Evolutionary conservation across 2,888 invertebrate genomes (phyloP).

Genomic region (Scaptomyza polygonia): DNA sequence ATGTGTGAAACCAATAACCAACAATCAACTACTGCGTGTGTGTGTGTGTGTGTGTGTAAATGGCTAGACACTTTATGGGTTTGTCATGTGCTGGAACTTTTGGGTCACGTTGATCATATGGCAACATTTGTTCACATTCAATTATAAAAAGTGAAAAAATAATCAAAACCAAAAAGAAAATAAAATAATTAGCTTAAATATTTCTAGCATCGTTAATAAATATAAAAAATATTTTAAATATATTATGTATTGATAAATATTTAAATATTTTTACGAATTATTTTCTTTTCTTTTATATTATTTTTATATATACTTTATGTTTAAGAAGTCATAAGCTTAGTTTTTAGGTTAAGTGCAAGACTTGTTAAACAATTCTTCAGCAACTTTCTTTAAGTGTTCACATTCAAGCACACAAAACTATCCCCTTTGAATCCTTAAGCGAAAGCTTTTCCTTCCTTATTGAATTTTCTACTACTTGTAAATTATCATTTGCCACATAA

Average conservation of each 20-base stretch:
- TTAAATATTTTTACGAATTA: too few relatives aligned
- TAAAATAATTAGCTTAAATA: too few relatives aligned
- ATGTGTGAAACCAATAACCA: slow-evolving; percentile 73
- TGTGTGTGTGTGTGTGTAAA: slow-evolving; percentile 8
- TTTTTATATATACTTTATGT: too few relatives aligned
- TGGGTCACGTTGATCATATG: slow-evolving; percentile 72
- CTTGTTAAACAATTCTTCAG: too few relatives aligned
- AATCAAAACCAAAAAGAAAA: slow-evolving; percentile 6
- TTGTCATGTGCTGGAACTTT: slow-evolving; percentile 56
- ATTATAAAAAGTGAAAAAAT: slow-evolving; percentile 60
- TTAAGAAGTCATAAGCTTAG: too few relatives aligned
- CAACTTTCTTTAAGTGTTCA: too few relatives aligned
- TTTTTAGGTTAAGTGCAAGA: too few relatives aligned
- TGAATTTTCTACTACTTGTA: background rate
- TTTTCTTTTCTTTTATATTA: too few relatives aligned
- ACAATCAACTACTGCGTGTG: slow-evolving; percentile 61
- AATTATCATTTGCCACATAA: background rate
- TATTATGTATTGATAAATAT: too few relatives aligned
- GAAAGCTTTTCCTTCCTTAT: background rate
- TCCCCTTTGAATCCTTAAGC: background rate
- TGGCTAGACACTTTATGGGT: slow-evolving; percentile 66
- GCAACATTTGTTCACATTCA: slow-evolving; percentile 70
- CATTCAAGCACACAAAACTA: too few relatives aligned
- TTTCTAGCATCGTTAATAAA: too few relatives aligned
- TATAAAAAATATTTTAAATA: too few relatives aligned